These are phyloP conservation scores for Paracentrotus lividus DNA, from an alignment of 53 echinoderm and acorn worm genomes.

Conservation along the genomic window DNA sequence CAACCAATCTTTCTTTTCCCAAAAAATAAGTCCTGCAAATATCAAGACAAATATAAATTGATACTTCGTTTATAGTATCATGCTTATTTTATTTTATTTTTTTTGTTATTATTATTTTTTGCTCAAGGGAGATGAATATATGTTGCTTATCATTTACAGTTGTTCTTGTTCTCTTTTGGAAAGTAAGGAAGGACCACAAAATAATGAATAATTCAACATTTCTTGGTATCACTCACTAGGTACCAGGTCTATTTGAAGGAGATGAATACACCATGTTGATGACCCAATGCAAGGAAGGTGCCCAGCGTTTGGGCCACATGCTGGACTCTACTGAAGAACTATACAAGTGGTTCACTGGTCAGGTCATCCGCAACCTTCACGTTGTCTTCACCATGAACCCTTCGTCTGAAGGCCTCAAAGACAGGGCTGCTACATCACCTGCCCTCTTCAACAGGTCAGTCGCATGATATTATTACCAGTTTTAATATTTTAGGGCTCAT, in stretches of 20 bases:
- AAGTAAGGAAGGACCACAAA: background rate
- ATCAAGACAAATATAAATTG: too few species aligned
- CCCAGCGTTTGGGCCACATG: constrained; percentile 97
- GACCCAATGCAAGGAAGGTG: constrained; percentile 99
- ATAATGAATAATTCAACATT: background rate
- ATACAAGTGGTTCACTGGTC: constrained; percentile 99
- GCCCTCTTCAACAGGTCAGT: constrained; percentile 99
- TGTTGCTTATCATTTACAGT: background rate
- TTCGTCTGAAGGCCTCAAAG: constrained; percentile 99
- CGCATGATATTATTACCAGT: background rate
- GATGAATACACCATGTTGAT: constrained; percentile 99
- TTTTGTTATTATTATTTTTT: too few species aligned
- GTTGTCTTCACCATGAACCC: constrained; percentile 99
- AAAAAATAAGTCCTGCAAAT: too few species aligned
- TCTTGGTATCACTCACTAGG: constrained; percentile 67
- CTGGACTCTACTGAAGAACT: constrained; percentile 97
- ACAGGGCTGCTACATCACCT: constrained; percentile 97
- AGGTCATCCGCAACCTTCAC: constrained; percentile 97
- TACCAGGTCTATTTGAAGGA: constrained; percentile 99
- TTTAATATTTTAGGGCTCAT: too few species aligned
- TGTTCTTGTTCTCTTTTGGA: background rate
- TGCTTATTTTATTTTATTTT: too few species aligned
- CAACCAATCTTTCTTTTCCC: background rate
- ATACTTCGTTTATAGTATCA: too few species aligned
- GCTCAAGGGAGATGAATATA: background rate